Evolutionary conservation across 2,113 vertebrate genomes (phyloP).

Genomic region (Struthidea cinerea): DNA sequence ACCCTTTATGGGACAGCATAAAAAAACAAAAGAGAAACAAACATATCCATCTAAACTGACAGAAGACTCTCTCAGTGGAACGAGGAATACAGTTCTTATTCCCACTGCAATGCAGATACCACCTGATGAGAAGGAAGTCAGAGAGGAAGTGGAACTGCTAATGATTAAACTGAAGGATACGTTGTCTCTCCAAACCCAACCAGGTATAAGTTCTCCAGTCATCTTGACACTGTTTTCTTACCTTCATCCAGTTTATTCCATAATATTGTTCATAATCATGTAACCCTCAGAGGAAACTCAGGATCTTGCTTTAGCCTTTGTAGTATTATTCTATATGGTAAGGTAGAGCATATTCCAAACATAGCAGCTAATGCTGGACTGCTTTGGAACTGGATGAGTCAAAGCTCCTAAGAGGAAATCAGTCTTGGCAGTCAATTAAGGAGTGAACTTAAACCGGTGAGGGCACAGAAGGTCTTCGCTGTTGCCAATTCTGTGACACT

Average conservation of each 20-base stretch:
- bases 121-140: not conserved
- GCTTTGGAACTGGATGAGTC: not conserved
- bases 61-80: not conserved
- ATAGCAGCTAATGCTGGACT: not conserved
- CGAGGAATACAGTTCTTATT: not conserved
- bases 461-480: not conserved
- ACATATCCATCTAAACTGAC: not conserved
- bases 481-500: not conserved
- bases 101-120: not conserved
- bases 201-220: slow-evolving; percentile 59
- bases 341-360: not conserved
- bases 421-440: not conserved
- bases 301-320: not conserved
- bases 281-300: not conserved
- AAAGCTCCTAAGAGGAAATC: not conserved
- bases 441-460: not conserved
- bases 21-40: not conserved
- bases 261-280: not conserved
- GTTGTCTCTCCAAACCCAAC: slow-evolving; percentile 55
- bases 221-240: not conserved
- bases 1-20: not conserved
- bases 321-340: not conserved
- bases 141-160: slow-evolving; percentile 66
- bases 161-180: slow-evolving; percentile 68
- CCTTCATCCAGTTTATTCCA: not conserved